Conservation (phyloP, 2,113 vertebrate species). For the Dasypus novemcinctus region DNA sequence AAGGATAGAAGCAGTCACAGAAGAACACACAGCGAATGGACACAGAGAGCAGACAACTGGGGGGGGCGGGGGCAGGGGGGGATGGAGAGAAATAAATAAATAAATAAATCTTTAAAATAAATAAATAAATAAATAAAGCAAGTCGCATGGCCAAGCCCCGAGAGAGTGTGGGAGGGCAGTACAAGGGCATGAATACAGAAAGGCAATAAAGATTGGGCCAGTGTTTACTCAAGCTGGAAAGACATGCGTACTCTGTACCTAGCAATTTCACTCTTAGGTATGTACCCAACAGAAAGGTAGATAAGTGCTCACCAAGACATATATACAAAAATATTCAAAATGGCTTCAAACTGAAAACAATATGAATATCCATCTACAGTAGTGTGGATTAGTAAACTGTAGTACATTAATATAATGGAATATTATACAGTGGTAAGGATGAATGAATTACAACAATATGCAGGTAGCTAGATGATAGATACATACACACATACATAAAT, state of each 20-base stretch:
- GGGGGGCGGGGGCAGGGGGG: too few species aligned
- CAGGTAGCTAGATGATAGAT: background rate
- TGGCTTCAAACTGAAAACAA: background rate
- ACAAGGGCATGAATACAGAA: background rate
- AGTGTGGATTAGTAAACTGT: background rate
- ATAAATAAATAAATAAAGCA: too few species aligned
- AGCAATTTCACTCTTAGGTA: background rate
- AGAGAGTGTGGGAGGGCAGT: background rate
- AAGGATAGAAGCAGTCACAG: too few species aligned
- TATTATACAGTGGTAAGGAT: background rate
- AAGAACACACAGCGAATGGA: too few species aligned
- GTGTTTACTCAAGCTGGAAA: background rate
- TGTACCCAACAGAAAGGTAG: background rate
- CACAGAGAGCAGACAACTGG: too few species aligned
- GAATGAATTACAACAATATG: background rate
- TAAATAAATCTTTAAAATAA: too few species aligned
- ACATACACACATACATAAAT: background rate
- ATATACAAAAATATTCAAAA: background rate
- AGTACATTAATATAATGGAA: background rate
- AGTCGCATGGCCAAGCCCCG: background rate
- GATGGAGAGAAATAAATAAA: too few species aligned
- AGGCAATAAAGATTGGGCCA: background rate
- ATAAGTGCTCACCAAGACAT: background rate
- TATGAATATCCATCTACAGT: background rate
- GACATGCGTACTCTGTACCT: background rate